These are phyloP conservation scores for Conchocele bisecta DNA, from an alignment of 2,888 invertebrate species.

Conservation along the genomic window DNA sequence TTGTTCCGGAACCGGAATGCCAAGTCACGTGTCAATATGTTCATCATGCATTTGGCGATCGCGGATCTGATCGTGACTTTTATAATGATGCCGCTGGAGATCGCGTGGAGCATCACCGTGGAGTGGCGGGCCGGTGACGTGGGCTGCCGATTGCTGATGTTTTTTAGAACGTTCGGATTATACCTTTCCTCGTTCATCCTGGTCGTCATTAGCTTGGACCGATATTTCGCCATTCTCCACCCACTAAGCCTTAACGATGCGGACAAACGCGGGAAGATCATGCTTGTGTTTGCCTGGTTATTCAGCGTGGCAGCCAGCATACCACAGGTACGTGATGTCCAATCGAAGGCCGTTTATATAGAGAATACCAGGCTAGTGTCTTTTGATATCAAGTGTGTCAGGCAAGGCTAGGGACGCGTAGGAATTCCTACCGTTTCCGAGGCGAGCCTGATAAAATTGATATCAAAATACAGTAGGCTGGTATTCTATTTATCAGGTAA, in stretches of 20 bases:
- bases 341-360: too few species aligned
- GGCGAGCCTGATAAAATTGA: too few species aligned
- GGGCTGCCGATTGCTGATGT: constrained; percentile 89
- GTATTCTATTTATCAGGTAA: too few species aligned
- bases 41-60: constrained; percentile 91
- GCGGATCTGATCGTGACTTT: constrained; percentile 92
- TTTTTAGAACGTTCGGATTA: constrained; percentile 89
- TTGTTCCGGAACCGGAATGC: constrained; percentile 87
- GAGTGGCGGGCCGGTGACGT: constrained; percentile 90
- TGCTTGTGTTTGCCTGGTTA: constrained; percentile 72
- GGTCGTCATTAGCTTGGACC: constrained; percentile 87
- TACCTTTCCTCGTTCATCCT: constrained; percentile 90
- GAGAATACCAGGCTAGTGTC: too few species aligned
- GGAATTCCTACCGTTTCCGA: too few species aligned
- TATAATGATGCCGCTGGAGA: constrained; percentile 88
- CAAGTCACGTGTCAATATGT: constrained; percentile 88
- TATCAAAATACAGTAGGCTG: too few species aligned
- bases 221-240: constrained; percentile 75
- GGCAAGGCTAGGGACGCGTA: too few species aligned
- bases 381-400: too few species aligned
- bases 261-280: constrained; percentile 70
- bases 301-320: constrained; percentile 71
- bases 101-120: constrained; percentile 90
- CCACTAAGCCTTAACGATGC: constrained; percentile 74
- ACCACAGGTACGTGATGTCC: constrained; percentile 78